A percentile compares a stretch with the other conserved stretches of the same genome.
Conservation (phyloP, 1,140 invertebrate species). For the Acyrthosiphon pisum region DNA sequence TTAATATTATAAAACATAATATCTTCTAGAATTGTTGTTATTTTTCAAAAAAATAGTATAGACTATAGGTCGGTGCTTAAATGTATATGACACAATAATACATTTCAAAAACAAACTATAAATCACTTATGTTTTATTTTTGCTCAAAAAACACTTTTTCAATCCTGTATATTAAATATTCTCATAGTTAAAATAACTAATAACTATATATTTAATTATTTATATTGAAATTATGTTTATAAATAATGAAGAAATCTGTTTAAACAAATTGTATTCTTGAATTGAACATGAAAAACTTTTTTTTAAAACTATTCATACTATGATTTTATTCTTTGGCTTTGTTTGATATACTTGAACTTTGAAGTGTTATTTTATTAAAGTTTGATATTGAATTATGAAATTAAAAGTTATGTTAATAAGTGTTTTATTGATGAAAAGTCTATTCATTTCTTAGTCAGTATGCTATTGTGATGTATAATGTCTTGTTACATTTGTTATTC, state of each 20-base stretch:
- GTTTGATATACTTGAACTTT: background rate
- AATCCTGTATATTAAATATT: slow-evolving; percentile 2
- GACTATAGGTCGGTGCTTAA: background rate
- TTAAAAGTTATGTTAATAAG: background rate
- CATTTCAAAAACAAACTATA: background rate
- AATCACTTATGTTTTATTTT: background rate
- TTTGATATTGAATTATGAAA: background rate
- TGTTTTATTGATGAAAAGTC: background rate
- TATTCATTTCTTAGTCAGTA: background rate
- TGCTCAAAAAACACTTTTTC: background rate
- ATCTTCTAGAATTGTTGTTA: background rate
- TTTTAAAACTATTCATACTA: background rate
- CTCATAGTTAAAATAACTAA: background rate
- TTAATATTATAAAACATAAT: background rate
- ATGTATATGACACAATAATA: background rate
- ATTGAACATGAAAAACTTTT: background rate
- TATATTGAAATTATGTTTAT: background rate
- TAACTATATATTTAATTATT: background rate
- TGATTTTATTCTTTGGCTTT: background rate
- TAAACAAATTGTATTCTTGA: background rate
- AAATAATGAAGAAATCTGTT: background rate
- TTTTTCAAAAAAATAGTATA: background rate
- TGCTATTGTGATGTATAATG: background rate
- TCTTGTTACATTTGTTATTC: background rate
- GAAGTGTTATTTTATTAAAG: background rate